Conservation (phyloP, 2,888 invertebrate species). For the Pandemis cinnamomeana region DNA sequence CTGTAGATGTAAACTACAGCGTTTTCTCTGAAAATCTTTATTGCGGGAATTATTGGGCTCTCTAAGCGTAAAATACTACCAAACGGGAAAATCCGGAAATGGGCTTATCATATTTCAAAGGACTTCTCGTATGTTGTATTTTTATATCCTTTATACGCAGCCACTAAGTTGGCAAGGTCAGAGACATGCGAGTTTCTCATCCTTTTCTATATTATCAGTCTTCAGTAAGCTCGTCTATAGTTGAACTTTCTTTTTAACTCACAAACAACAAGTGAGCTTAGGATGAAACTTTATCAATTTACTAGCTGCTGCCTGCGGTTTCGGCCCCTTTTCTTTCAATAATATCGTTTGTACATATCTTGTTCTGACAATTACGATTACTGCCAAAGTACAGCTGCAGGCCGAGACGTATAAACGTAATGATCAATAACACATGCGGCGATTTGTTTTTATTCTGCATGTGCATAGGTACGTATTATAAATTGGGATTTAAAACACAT, state of each 20-base stretch:
- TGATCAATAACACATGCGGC: too few relatives aligned
- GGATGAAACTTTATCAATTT: constrained; percentile 1
- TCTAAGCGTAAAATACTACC: constrained; percentile 14
- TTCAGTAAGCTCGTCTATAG: background rate
- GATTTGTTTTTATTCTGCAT: too few relatives aligned
- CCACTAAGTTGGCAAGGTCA: constrained; percentile 9
- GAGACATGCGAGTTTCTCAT: background rate
- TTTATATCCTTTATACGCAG: constrained; percentile 15
- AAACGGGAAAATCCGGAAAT: constrained; percentile 18
- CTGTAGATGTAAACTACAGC: too few relatives aligned
- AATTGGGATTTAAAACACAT: too few relatives aligned
- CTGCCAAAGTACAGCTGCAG: too few relatives aligned
- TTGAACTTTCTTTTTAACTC: background rate
- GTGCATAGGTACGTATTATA: too few relatives aligned
- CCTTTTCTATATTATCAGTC: background rate
- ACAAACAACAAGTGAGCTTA: background rate
- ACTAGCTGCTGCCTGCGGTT: background rate
- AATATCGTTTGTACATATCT: too few relatives aligned
- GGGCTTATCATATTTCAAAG: constrained; percentile 25
- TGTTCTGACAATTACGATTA: too few relatives aligned
- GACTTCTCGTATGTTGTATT: constrained; percentile 16
- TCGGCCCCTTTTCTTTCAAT: too few relatives aligned
- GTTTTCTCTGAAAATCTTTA: background rate
- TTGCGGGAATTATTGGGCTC: background rate
- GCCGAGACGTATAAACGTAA: too few relatives aligned